A percentile compares a stretch with the other conserved stretches of the same genome.
Evolutionary conservation across 2,797 vertebrate species (phyloP).

Genomic region (Schizopygopsis pylzovi): DNA sequence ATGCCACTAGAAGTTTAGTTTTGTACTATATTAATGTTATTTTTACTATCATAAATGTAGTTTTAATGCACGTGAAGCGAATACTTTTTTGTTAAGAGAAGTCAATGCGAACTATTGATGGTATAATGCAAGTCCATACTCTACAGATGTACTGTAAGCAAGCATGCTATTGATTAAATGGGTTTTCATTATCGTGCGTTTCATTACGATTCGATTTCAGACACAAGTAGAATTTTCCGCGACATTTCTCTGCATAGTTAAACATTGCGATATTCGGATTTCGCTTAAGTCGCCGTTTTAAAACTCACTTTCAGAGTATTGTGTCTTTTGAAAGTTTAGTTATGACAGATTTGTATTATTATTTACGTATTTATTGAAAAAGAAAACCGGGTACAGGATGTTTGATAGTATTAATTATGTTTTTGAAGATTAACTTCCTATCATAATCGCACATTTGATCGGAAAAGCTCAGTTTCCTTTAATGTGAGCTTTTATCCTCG

Average conservation of each 20-base stretch:
- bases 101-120: not conserved
- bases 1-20: not conserved
- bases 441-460: not conserved
- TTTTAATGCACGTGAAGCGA: not conserved
- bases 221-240: not conserved
- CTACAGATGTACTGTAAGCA: constrained; percentile 13
- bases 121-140: not conserved
- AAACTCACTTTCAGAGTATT: not conserved
- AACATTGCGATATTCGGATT: not conserved
- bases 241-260: not conserved
- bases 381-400: not conserved
- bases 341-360: not conserved
- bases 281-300: no score
- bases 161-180: not conserved
- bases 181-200: not conserved
- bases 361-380: not conserved
- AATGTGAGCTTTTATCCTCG: not conserved
- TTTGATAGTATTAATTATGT: not conserved
- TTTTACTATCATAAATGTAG: not conserved
- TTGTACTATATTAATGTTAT: not conserved
- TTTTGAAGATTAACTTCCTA: not conserved
- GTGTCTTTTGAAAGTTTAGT: not conserved
- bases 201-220: not conserved
- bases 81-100: not conserved
- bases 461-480: not conserved